A percentile compares a stretch with the other conserved stretches of the same genome.
phyloP scores from a whole-genome alignment of 2,797 vertebrate genomes.

The Lepus oiostolus region DNA sequence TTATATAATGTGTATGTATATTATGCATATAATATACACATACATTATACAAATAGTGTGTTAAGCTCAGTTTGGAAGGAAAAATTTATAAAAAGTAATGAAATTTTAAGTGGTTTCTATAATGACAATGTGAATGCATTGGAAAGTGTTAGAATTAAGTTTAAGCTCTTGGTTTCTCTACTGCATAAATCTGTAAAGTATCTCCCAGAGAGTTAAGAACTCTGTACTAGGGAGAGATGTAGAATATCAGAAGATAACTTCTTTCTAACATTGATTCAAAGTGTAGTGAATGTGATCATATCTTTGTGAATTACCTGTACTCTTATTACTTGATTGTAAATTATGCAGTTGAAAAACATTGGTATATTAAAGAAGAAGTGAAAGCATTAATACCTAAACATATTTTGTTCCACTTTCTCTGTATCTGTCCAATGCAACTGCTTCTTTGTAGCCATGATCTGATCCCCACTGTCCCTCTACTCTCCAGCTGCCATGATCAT shows the following conservation, averaged over 20 bases:
- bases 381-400: not conserved
- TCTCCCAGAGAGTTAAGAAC: not conserved
- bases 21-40: not conserved
- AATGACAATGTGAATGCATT: not conserved
- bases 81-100: not conserved
- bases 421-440: not conserved
- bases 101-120: not conserved
- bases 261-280: not conserved
- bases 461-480: not conserved
- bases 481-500: not conserved
- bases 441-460: not conserved
- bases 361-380: not conserved
- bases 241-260: not conserved
- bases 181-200: not conserved
- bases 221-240: not conserved
- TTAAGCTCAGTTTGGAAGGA: not conserved
- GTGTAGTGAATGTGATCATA: not conserved
- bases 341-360: not conserved
- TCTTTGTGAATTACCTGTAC: not conserved
- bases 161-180: not conserved
- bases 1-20: too few relatives aligned
- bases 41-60: not conserved
- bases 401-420: not conserved
- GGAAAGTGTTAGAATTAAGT: not conserved
- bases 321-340: not conserved